Conservation (phyloP, 2,888 invertebrate species). For the Melieria omissa region DNA sequence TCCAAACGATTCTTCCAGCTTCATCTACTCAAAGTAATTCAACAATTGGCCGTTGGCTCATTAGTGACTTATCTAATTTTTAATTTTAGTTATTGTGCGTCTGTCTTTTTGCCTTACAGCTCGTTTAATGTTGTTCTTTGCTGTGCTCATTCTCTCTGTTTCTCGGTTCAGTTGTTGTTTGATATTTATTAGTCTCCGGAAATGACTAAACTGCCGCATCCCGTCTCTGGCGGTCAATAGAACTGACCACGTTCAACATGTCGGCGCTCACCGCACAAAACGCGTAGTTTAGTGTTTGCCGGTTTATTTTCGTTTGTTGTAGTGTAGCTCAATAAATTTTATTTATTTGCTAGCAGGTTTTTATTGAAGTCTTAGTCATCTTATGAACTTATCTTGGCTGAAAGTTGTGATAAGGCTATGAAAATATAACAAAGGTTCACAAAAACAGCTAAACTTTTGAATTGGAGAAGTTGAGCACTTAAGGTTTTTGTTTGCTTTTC, state of each 20-base stretch:
- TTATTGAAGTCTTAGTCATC: too few species aligned
- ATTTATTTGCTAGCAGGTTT: not conserved
- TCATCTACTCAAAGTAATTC: not conserved
- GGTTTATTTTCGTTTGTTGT: too few species aligned
- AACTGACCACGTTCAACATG: not conserved
- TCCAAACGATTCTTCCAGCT: not conserved
- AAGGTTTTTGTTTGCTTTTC: too few species aligned
- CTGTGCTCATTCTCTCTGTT: not conserved
- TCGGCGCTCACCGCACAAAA: not conserved
- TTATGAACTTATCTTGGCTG: too few species aligned
- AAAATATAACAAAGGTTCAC: too few species aligned
- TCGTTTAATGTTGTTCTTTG: not conserved
- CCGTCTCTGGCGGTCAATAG: constrained; percentile 8
- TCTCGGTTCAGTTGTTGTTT: not conserved
- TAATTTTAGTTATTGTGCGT: not conserved
- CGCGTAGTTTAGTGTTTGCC: too few species aligned
- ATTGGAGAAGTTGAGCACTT: too few species aligned
- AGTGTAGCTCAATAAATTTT: not conserved
- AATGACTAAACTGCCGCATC: constrained; percentile 33
- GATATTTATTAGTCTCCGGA: constrained; percentile 18
- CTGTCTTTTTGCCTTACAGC: not conserved
- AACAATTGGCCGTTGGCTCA: not conserved
- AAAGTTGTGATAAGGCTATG: too few species aligned
- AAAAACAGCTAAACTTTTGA: too few species aligned
- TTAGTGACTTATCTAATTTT: constrained; percentile 9